These are phyloP conservation scores for Ctenopoma kingsleyae DNA, from an alignment of 2,797 vertebrate species.

Conservation along the genomic window DNA sequence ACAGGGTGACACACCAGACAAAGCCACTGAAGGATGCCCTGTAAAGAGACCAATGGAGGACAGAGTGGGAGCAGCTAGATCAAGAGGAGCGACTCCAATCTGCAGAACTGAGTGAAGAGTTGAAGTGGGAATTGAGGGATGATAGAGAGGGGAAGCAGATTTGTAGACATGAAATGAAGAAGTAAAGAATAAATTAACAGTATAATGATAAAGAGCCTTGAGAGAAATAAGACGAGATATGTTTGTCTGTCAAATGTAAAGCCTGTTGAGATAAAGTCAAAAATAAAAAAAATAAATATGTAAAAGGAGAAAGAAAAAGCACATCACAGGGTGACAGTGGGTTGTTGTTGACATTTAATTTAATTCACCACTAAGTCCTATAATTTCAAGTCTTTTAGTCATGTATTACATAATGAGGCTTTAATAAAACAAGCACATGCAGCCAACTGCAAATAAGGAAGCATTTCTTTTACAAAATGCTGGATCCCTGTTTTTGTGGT, in stretches of 20 bases:
- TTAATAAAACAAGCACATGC: conserved; percentile 48
- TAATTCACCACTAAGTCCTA: conserved; percentile 53
- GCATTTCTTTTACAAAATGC: conserved; percentile 33
- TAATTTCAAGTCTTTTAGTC: conserved; percentile 53
- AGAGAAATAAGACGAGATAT: conserved; percentile 13
- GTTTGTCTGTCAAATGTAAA: conserved; percentile 27
- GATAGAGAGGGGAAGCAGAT: conserved; percentile 20
- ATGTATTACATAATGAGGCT: conserved; percentile 51
- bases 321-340: neutral
- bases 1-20: conserved; percentile 77
- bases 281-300: conserved; percentile 37
- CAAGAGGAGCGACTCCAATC: conserved; percentile 50
- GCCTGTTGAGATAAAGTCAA: conserved; percentile 20
- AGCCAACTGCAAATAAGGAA: conserved; percentile 43
- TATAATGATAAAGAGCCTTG: conserved; percentile 10
- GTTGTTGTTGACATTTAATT: conserved; percentile 57
- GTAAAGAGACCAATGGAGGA: conserved; percentile 52
- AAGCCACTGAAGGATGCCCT: conserved; percentile 66
- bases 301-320: conserved; percentile 10
- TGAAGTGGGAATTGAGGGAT: conserved; percentile 34
- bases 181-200: neutral
- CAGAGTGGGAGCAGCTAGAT: conserved; percentile 44
- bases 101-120: conserved; percentile 24
- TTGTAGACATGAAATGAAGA: conserved; percentile 15
- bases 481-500: conserved; percentile 1